Evolutionary conservation across 2,888 invertebrate species (phyloP).

Genomic region (Epinotia bilunana): DNA sequence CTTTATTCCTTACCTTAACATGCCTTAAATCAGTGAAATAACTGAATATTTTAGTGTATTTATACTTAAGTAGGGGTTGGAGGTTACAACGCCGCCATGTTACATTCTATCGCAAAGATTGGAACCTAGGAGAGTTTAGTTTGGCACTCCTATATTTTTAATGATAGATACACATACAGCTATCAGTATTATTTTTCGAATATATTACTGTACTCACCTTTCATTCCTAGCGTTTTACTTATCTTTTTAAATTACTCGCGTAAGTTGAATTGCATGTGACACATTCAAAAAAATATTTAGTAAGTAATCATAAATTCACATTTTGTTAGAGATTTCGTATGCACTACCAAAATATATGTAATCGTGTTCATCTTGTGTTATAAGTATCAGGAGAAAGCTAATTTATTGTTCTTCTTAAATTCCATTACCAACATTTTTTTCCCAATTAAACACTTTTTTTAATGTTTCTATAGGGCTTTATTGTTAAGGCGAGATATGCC

Average conservation of each 20-base stretch:
- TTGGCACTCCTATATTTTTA: too few relatives aligned
- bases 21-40: conserved; percentile 23
- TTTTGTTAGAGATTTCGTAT: neutral
- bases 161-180: too few relatives aligned
- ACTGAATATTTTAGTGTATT: conserved; percentile 13
- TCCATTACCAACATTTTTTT: neutral
- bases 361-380: conserved; percentile 4
- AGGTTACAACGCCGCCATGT: neutral
- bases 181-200: too few relatives aligned
- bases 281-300: too few relatives aligned
- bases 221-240: too few relatives aligned
- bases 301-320: too few relatives aligned
- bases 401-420: too few relatives aligned
- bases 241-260: neutral
- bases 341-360: conserved; percentile 33
- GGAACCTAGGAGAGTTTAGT: too few relatives aligned
- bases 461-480: neutral
- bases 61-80: neutral
- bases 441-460: neutral
- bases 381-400: neutral
- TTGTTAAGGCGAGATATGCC: too few relatives aligned
- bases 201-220: too few relatives aligned
- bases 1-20: conserved; percentile 17
- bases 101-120: neutral
- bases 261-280: neutral